Evolutionary conservation across 1,140 invertebrate species (phyloP).

Genomic region (Drosophila arawakana): DNA sequence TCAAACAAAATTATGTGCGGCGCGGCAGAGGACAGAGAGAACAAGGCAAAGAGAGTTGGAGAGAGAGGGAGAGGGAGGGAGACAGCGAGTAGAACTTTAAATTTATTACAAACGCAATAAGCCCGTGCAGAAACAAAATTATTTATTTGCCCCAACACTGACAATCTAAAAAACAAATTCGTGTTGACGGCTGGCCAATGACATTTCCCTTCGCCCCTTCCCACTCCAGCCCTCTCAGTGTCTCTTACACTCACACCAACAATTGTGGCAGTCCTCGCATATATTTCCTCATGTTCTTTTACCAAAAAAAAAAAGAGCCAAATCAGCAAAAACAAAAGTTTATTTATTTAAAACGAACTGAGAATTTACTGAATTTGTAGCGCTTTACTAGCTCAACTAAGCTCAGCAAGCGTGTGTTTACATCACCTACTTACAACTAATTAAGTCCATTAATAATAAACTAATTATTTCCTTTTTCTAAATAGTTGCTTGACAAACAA

Average conservation of each 20-base stretch:
- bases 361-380: background rate
- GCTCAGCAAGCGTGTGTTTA: background rate
- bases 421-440: too few relatives aligned
- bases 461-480: too few relatives aligned
- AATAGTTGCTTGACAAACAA: too few relatives aligned
- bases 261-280: background rate
- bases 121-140: constrained; percentile 59
- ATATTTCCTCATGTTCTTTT: background rate
- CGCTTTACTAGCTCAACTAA: background rate
- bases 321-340: constrained; percentile 65
- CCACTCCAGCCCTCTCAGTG: background rate
- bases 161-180: constrained; percentile 44
- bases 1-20: constrained; percentile 64
- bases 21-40: constrained; percentile 7
- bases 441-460: too few relatives aligned
- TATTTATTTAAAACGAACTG: constrained; percentile 52
- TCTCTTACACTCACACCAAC: background rate
- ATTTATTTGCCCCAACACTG: constrained; percentile 58
- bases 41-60: background rate
- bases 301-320: constrained; percentile 34
- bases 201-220: background rate
- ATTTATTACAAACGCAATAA: constrained; percentile 67
- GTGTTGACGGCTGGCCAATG: constrained; percentile 12
- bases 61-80: background rate
- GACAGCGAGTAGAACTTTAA: constrained; percentile 51